A percentile compares a stretch with the other conserved stretches of the same genome.
phyloP scores from a whole-genome alignment of 2,797 vertebrate species.

The Poecilia wingei region DNA sequence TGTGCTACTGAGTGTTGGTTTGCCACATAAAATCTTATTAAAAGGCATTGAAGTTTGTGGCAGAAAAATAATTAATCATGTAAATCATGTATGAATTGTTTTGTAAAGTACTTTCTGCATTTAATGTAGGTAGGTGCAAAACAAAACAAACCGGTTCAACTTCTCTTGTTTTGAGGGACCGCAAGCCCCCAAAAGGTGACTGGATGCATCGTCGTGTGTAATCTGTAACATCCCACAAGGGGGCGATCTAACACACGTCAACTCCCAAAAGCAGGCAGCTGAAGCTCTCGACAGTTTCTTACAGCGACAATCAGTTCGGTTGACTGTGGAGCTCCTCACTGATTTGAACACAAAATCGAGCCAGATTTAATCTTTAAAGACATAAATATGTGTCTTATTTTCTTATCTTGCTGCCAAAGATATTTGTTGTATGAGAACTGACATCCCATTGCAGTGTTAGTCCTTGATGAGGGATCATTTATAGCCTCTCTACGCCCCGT shows the following conservation, averaged over 20 bases:
- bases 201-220: not conserved
- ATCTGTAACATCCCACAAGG: constrained; percentile 50
- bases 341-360: not conserved
- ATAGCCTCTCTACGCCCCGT: not conserved
- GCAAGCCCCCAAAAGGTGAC: not conserved
- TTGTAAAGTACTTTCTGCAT: not conserved
- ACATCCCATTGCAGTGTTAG: not conserved
- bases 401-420: constrained; percentile 48
- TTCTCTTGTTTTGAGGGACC: not conserved
- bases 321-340: not conserved
- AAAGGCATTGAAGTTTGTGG: constrained; percentile 1
- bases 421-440: constrained; percentile 6
- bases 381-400: not conserved
- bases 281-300: constrained; percentile 3
- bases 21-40: not conserved
- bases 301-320: constrained; percentile 28
- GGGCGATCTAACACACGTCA: constrained; percentile 44
- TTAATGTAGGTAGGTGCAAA: not conserved
- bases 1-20: not conserved
- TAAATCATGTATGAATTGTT: not conserved
- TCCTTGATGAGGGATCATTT: constrained; percentile 13
- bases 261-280: not conserved
- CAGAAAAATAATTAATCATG: not conserved
- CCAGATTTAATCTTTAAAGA: not conserved
- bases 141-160: not conserved